A percentile compares a stretch with the other conserved stretches of the same genome.
These are phyloP conservation scores for Mormyrus hasselquistii DNA, from an alignment of 2,797 vertebrate genomes.

Conservation along the genomic window DNA sequence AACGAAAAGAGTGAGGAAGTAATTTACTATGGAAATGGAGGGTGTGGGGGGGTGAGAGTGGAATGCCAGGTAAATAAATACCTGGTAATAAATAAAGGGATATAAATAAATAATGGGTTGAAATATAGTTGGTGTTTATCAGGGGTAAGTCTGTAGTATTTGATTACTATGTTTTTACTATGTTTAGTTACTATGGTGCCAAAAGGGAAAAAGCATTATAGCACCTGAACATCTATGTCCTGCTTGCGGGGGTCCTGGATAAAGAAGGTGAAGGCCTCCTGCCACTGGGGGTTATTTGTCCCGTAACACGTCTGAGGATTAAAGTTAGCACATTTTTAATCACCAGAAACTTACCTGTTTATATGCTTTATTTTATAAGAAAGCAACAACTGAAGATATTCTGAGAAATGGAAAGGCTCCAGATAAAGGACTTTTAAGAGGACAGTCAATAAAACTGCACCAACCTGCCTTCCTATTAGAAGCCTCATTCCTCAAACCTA, in stretches of 20 bases:
- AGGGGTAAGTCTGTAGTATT: not conserved
- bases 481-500: not conserved
- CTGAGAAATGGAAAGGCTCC: not conserved
- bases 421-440: not conserved
- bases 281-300: slow-evolving; percentile 73
- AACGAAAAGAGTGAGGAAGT: not conserved
- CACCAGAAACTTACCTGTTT: not conserved
- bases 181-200: not conserved
- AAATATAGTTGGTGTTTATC: not conserved
- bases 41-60: not conserved
- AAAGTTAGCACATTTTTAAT: not conserved
- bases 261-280: slow-evolving; percentile 87
- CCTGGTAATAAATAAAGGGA: too few species aligned
- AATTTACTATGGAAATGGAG: not conserved
- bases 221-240: slow-evolving; percentile 79
- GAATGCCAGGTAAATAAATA: not conserved
- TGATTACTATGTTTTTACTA: too few species aligned
- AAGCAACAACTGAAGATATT: not conserved
- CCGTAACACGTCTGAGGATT: slow-evolving; percentile 66
- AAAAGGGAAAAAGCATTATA: not conserved
- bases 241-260: slow-evolving; percentile 76
- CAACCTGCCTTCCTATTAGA: not conserved
- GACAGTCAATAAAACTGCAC: too few species aligned
- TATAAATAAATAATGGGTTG: too few species aligned
- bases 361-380: not conserved